Percentiles rank a stretch among this genome's conserved stretches.
Conservation (phyloP, 2,888 invertebrate genomes). For the Trachelus tabidus region DNA sequence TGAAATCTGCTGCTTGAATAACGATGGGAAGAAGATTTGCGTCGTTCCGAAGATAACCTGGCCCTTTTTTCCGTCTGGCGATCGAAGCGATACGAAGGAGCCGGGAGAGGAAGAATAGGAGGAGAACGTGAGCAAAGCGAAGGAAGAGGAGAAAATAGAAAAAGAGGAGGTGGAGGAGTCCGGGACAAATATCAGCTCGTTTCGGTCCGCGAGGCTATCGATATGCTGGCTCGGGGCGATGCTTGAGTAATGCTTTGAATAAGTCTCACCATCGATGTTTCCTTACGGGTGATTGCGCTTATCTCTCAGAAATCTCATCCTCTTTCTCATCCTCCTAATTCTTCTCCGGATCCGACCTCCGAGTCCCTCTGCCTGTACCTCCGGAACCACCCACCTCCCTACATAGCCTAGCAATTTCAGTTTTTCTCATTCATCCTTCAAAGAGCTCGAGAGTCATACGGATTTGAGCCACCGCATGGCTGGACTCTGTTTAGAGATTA, state of each 20-base stretch:
- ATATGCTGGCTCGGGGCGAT: conserved; percentile 12
- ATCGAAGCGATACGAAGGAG: not conserved
- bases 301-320: not conserved
- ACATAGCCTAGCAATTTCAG: too few relatives aligned
- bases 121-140: not conserved
- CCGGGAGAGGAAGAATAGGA: conserved; percentile 12
- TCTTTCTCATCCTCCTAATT: not conserved
- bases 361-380: not conserved
- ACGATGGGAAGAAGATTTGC: not conserved
- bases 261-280: not conserved
- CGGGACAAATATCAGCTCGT: conserved; percentile 22
- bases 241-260: not conserved
- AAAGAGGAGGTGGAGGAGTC: conserved; percentile 12
- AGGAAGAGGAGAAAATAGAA: conserved; percentile 9
- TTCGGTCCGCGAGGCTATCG: conserved; percentile 19
- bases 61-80: not conserved
- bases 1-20: conserved; percentile 2
- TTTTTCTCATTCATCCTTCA: not conserved
- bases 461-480: not conserved
- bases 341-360: not conserved
- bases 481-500: not conserved
- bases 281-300: not conserved
- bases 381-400: not conserved
- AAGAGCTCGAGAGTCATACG: not conserved
- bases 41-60: not conserved